These are phyloP conservation scores for Drosophila nigricruria DNA, from an alignment of 2,888 invertebrate genomes.

Conservation along the genomic window DNA sequence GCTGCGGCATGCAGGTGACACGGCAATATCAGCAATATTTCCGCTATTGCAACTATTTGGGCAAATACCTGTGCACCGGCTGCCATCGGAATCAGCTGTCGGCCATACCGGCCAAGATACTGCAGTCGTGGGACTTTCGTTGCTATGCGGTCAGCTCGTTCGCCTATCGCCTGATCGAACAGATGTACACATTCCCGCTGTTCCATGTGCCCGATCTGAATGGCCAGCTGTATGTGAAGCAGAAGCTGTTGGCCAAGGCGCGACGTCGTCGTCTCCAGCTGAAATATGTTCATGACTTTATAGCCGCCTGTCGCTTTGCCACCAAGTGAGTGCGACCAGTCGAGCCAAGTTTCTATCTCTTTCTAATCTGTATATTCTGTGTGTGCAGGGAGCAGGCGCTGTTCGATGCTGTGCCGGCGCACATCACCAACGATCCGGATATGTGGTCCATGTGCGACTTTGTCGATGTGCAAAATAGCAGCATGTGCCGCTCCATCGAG, in stretches of 20 bases:
- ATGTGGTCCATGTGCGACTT: constrained; percentile 91
- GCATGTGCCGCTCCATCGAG: constrained; percentile 87
- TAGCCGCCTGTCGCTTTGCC: constrained; percentile 89
- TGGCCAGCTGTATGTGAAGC: constrained; percentile 88
- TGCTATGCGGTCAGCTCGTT: constrained; percentile 94
- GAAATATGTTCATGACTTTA: constrained; percentile 89
- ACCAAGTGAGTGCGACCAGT: constrained; percentile 85
- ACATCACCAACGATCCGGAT: constrained; percentile 88
- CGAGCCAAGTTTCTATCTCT: neutral
- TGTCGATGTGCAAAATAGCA: constrained; percentile 88
- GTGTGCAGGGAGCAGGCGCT: constrained; percentile 86
- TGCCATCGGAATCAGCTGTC: constrained; percentile 93
- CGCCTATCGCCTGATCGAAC: constrained; percentile 90
- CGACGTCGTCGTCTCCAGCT: constrained; percentile 89
- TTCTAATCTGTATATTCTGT: neutral
- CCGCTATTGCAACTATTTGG: constrained; percentile 93
- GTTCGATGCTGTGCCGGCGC: constrained; percentile 87
- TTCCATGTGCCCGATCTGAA: constrained; percentile 91
- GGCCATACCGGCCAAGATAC: constrained; percentile 89
- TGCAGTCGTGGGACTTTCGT: constrained; percentile 86
- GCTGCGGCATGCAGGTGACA: constrained; percentile 93
- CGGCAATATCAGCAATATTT: constrained; percentile 90
- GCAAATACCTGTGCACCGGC: constrained; percentile 94
- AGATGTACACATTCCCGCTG: constrained; percentile 91
- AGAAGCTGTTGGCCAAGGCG: constrained; percentile 88